Evolutionary conservation across 1,140 invertebrate species (phyloP).

Genomic region (Achroia grisella): DNA sequence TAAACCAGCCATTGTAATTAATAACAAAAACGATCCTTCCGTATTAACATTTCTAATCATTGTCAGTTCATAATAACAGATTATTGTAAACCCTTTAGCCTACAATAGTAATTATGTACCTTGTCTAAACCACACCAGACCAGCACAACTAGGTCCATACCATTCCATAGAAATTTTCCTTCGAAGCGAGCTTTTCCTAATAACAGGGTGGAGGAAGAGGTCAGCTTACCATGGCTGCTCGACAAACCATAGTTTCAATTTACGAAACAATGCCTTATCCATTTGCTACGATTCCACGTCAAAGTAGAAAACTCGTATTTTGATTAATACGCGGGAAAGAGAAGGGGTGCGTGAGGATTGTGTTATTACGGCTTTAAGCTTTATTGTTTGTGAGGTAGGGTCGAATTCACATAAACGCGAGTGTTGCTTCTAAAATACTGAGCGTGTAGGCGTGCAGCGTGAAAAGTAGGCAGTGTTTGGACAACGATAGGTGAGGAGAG

Average conservation of each 20-base stretch:
- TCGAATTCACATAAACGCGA: constrained; percentile 29
- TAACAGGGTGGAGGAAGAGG: constrained; percentile 17
- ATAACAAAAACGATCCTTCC: constrained; percentile 41
- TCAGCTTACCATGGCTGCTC: constrained; percentile 34
- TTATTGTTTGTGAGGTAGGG: constrained; percentile 32
- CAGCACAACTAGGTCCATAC: constrained; percentile 29
- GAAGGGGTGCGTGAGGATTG: constrained; percentile 48
- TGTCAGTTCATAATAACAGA: constrained; percentile 61
- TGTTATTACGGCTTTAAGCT: constrained; percentile 22
- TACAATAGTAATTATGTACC: constrained; percentile 63
- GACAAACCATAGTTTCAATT: constrained; percentile 69
- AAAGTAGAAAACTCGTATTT: constrained; percentile 71
- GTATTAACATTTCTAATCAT: constrained; percentile 63
- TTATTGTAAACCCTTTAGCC: constrained; percentile 67
- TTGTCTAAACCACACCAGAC: constrained; percentile 59
- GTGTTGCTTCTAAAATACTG: constrained; percentile 58
- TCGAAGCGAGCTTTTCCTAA: neutral
- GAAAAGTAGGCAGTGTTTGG: constrained; percentile 69
- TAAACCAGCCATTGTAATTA: constrained; percentile 29
- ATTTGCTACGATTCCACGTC: constrained; percentile 70
- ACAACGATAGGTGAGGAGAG: constrained; percentile 55
- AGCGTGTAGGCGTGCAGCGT: constrained; percentile 67
- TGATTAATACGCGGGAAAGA: constrained; percentile 71
- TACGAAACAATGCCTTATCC: constrained; percentile 72
- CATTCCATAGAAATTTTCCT: constrained; percentile 20